A percentile compares a stretch with the other conserved stretches of the same genome.
phyloP scores from a whole-genome alignment of 2,797 vertebrate genomes.

The Perodicticus potto region DNA sequence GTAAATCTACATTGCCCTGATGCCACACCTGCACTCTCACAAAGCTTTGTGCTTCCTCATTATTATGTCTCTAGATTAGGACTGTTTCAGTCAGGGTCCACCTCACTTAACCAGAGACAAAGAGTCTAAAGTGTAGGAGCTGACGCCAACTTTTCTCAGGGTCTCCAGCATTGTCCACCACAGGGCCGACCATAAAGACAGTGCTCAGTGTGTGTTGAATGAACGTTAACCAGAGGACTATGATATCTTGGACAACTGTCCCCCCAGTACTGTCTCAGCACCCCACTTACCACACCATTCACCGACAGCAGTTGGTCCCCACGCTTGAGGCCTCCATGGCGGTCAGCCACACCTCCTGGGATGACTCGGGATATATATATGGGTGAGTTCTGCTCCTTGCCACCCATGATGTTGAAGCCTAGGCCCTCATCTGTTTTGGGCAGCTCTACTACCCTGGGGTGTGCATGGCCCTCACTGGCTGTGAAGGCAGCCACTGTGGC shows the following conservation, averaged over 20 bases:
- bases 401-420: constrained; percentile 97
- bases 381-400: constrained; percentile 96
- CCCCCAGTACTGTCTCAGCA: too few relatives aligned
- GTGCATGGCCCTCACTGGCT: constrained; percentile 95
- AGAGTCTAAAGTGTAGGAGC: neutral
- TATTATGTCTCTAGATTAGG: neutral
- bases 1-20: neutral
- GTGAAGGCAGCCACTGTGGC: constrained; percentile 96
- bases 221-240: neutral
- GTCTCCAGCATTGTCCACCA: neutral
- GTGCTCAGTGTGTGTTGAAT: neutral
- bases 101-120: neutral
- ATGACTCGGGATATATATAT: constrained; percentile 97
- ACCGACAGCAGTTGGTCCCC: constrained; percentile 96
- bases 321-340: constrained; percentile 95
- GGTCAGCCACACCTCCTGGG: constrained; percentile 94
- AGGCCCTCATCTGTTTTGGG: constrained; percentile 96
- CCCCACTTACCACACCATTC: constrained; percentile 93
- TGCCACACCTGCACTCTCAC: neutral
- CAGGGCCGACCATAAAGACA: neutral
- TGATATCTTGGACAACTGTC: neutral
- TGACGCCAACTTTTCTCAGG: neutral
- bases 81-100: neutral
- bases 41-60: neutral
- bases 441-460: constrained; percentile 95